Evolutionary conservation across 2,113 vertebrate genomes (phyloP), one percentile per base, ranked within the genome.

Genomic region (Hirundichthys speculiger): DNA sequence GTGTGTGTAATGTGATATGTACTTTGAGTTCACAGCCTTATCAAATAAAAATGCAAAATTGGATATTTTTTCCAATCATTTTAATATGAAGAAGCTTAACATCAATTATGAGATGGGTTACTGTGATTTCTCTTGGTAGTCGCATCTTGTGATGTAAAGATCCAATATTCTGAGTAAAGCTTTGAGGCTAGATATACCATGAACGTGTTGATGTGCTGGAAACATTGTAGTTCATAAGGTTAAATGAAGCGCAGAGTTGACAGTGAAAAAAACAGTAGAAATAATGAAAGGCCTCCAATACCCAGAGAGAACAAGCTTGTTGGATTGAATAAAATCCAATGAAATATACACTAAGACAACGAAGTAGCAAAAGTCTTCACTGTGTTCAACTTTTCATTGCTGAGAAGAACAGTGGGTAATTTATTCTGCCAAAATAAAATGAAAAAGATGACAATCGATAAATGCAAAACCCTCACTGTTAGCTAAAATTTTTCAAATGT

Each of bases 41-140:
- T 73, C 64, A 53, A 60, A 79, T 57, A 51, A 57, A 84, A 73
- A 20, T 25, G 42, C 9, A 8, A 79, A 80, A 87, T 79, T 79
- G 77, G 79, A 85, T 88, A n/a, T 77, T 66, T 59, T 86, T 86
- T 77, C 64, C 73, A 62, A 34, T 74, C 58, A 73, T 85, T 82
- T 74, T 69, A 75, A 83, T 69, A 73, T 63, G 75, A 65, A 77
- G 38, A 70, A 56, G 75, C 51, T 81, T 80, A 78, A 89, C 83
- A 82, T 76, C 71, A 88, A 84, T 86, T 87, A 84, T 65, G 65
- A 77, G 81, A 85, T 74, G 52, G 38, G 52, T 70, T 48, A 52
- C 41, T 7, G 64, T 62, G 75, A 85, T 83, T 73, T 47, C 30
- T 69, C 57, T 21, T 69, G 69, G 46, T 79, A 83, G 88, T 84